These are phyloP conservation scores for Salminus brasiliensis DNA, from an alignment of 2,113 vertebrate species.

Conservation along the genomic window DNA sequence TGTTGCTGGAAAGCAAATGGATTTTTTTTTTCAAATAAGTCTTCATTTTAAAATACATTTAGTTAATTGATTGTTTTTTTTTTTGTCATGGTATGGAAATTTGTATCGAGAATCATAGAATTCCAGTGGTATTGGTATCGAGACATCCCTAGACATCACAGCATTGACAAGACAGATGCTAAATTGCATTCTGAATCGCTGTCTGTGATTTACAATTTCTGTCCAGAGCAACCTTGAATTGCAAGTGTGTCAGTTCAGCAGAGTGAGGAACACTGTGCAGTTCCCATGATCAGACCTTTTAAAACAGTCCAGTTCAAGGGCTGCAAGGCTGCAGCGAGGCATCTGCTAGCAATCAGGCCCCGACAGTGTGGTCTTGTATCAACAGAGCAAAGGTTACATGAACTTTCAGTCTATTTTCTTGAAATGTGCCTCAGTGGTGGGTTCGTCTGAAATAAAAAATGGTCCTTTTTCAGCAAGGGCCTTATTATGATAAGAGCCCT, in stretches of 20 bases:
- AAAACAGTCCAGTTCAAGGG: constrained; percentile 42
- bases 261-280: constrained; percentile 25
- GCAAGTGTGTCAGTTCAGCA: constrained; percentile 32
- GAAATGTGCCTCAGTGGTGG: constrained; percentile 69
- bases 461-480: constrained; percentile 75
- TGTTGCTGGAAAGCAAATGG: too few species aligned
- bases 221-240: constrained; percentile 10
- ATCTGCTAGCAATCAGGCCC: constrained; percentile 74
- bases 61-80: too few species aligned
- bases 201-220: background rate
- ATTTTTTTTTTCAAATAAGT: too few species aligned
- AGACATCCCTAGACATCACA: too few species aligned
- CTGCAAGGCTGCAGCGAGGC: constrained; percentile 54
- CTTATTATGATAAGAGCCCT: constrained; percentile 88
- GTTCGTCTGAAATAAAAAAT: constrained; percentile 78
- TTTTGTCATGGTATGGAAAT: too few species aligned
- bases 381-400: constrained; percentile 72
- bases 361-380: constrained; percentile 75
- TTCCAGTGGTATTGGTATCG: too few species aligned
- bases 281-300: constrained; percentile 44
- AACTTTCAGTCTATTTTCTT: constrained; percentile 70
- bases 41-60: too few species aligned
- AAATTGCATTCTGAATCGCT: background rate
- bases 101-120: too few species aligned
- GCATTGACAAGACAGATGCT: too few species aligned